These are phyloP conservation scores for Hemistola chrysoprasaria DNA, from an alignment of 2,888 invertebrate species.

Conservation along the genomic window DNA sequence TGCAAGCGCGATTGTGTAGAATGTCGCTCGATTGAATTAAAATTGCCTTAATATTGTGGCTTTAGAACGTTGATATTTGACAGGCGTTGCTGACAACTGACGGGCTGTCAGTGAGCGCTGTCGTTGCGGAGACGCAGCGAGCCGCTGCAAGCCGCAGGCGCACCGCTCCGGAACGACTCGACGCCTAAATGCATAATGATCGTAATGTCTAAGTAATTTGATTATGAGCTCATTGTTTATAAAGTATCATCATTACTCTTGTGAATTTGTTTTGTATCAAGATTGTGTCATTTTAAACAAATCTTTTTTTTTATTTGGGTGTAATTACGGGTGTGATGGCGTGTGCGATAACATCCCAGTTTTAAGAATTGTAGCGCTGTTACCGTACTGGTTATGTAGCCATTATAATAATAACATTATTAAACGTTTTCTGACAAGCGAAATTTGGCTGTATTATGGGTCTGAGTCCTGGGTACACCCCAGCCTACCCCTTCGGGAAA, in stretches of 20 bases:
- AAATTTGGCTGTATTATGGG: too few species aligned
- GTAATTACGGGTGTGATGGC: conserved; percentile 6
- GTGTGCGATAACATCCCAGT: conserved; percentile 1
- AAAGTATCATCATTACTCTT: conserved; percentile 14
- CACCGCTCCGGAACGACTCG: conserved; percentile 29
- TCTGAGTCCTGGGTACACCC: too few species aligned
- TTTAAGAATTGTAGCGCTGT: background rate
- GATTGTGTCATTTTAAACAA: conserved; percentile 17
- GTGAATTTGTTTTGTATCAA: conserved; percentile 17
- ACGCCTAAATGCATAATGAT: conserved; percentile 22
- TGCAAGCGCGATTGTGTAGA: conserved; percentile 48
- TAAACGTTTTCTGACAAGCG: too few species aligned
- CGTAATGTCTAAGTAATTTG: conserved; percentile 20
- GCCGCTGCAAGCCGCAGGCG: conserved; percentile 20
- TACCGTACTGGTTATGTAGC: background rate
- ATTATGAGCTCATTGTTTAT: conserved; percentile 17
- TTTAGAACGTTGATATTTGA: conserved; percentile 72
- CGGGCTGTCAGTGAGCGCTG: conserved; percentile 39
- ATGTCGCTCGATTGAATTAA: conserved; percentile 74
- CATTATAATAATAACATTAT: too few species aligned
- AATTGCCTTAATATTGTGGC: conserved; percentile 70
- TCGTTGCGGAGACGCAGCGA: conserved; percentile 24
- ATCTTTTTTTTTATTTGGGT: conserved; percentile 17
- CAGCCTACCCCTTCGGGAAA: too few species aligned
- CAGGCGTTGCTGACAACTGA: conserved; percentile 73